Percentiles rank a stretch among this genome's conserved stretches.
These are phyloP conservation scores for Synanthedon andrenaeformis DNA, from an alignment of 2,888 invertebrate genomes.

Conservation along the genomic window DNA sequence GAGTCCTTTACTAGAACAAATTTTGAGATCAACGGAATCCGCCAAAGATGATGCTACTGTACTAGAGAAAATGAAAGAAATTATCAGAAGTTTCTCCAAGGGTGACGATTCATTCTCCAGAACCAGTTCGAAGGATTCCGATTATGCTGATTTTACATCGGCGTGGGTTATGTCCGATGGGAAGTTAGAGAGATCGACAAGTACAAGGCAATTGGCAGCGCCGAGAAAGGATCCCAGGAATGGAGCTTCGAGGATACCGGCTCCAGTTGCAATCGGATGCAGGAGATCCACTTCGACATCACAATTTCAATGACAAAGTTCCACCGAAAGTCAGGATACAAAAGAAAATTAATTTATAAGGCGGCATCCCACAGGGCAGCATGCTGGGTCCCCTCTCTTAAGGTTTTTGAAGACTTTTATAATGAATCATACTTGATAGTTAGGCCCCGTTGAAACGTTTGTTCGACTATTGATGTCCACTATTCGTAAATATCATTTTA, in stretches of 20 bases:
- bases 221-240: constrained; percentile 58
- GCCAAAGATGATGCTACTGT: constrained; percentile 81
- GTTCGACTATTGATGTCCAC: neutral
- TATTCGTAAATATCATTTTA: neutral
- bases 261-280: constrained; percentile 56
- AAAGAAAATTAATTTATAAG: constrained; percentile 14
- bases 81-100: constrained; percentile 59
- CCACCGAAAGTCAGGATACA: constrained; percentile 19
- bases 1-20: constrained; percentile 77
- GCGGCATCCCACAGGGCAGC: neutral
- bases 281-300: constrained; percentile 57
- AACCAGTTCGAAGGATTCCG: constrained; percentile 67
- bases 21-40: constrained; percentile 77
- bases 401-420: neutral
- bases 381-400: neutral
- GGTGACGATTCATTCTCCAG: constrained; percentile 58
- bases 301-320: constrained; percentile 52
- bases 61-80: constrained; percentile 80
- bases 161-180: constrained; percentile 82
- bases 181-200: constrained; percentile 71
- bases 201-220: constrained; percentile 60
- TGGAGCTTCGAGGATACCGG: constrained; percentile 57
- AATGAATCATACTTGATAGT: neutral
- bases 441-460: neutral
- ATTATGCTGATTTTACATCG: constrained; percentile 77